Evolutionary conservation across 2,113 vertebrate species (phyloP), one percentile per base, ranked within the genome.

Genomic region (Cairina moschata): DNA sequence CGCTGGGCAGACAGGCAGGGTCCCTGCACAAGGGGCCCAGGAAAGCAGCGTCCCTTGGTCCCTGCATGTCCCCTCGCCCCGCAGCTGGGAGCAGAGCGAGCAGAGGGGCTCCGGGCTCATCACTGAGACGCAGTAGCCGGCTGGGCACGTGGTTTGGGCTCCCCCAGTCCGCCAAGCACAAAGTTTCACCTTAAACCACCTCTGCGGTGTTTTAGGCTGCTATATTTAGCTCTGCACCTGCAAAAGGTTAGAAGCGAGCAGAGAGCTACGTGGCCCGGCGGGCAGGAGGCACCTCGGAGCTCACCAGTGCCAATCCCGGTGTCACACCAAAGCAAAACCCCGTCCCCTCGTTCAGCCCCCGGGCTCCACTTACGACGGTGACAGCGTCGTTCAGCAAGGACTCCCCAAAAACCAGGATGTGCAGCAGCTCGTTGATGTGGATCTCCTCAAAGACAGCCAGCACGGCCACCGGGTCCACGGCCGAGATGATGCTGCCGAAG

Each of bases 361-460:
- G 6, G 17, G 58, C 42, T 28, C 69, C 75, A 97, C 99, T 98
- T 93, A 99, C 99, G 77, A 99, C 99, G 8, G 99, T 99, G 97
- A 99, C 99, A 0, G 99, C 99, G 1, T 99, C 99, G 1, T 99
- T 99, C 67, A 99, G 99, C 96, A 99, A 97, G 4, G 99, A 99
- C 91, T 99, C 99, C 3, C 99, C 99, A 1, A 99, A 99, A 83
- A 99, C 99, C 40, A 99, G 97, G 96, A 99, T 99, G 96, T 99
- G 99, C 72, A 99, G 97, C 85, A 99, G 98, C 86, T 99, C 99
- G 2, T 99, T 99, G 98, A 99, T 99, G 96, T 99, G 99, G 96
- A 99, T 99, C 97, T 99, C 99, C 96, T 99, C 99, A 17, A 99
- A 99, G 28, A 99, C 99, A 0, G 99, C 99, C 59, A 99, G 98